Evolutionary conservation across 2,797 vertebrate species (phyloP).

Genomic region (Sebastes goodei): DNA sequence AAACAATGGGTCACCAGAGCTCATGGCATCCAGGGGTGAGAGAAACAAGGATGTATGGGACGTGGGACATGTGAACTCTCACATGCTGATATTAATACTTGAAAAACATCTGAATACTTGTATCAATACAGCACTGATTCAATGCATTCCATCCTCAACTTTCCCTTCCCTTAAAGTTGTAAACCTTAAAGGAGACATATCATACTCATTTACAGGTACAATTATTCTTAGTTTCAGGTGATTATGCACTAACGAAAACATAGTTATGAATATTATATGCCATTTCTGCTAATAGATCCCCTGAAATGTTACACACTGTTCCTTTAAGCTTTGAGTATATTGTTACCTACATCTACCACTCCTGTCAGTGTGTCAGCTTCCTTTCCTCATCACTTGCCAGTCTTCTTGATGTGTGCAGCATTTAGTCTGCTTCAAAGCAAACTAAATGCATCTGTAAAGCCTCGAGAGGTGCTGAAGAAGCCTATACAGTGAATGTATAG

Average conservation of each 20-base stretch:
- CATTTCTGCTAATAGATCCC: too few relatives aligned
- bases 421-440: too few relatives aligned
- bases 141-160: too few relatives aligned
- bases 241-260: too few relatives aligned
- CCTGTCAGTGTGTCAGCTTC: neutral
- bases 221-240: too few relatives aligned
- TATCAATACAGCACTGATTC: neutral
- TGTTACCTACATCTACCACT: neutral
- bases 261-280: too few relatives aligned
- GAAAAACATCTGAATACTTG: neutral
- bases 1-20: conserved; percentile 47
- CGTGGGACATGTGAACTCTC: neutral
- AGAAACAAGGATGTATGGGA: neutral
- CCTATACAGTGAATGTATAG: neutral
- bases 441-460: too few relatives aligned
- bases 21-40: conserved; percentile 15
- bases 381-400: too few relatives aligned
- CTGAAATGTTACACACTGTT: neutral
- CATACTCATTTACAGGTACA: too few relatives aligned
- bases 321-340: neutral
- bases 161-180: neutral
- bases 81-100: neutral
- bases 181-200: too few relatives aligned
- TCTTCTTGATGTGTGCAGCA: too few relatives aligned
- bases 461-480: neutral